Evolutionary conservation across 2,797 vertebrate genomes (phyloP).

Genomic region (Sebastiscus tertius): DNA sequence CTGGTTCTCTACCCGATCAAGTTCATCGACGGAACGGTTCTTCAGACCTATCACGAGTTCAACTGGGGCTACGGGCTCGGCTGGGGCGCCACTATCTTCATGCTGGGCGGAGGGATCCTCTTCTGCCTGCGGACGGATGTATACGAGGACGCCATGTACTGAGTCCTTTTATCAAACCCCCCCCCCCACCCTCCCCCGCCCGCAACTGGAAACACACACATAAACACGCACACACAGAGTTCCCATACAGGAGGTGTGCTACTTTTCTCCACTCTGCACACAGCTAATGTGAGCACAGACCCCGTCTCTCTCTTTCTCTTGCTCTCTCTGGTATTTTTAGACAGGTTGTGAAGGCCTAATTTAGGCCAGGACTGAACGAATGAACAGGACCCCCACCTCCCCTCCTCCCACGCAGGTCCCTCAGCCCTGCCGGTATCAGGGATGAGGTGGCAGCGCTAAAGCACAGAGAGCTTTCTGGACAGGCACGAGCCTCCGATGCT

Average conservation of each 20-base stretch:
- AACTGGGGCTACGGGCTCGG: constrained; percentile 90
- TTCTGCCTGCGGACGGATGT: constrained; percentile 87
- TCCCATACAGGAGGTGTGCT: constrained; percentile 25
- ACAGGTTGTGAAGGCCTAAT: constrained; percentile 60
- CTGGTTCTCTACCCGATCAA: constrained; percentile 89
- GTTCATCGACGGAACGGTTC: constrained; percentile 84
- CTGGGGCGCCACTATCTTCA: constrained; percentile 89
- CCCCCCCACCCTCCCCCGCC: neutral
- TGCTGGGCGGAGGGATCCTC: constrained; percentile 87
- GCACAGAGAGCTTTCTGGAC: constrained; percentile 67
- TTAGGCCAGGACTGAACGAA: constrained; percentile 64
- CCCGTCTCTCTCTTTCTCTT: constrained; percentile 26
- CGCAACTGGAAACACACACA: constrained; percentile 15
- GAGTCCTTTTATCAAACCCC: constrained; percentile 25
- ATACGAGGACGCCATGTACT: constrained; percentile 85
- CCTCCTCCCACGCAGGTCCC: constrained; percentile 17
- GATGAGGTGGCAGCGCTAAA: constrained; percentile 37
- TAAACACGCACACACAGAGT: constrained; percentile 8
- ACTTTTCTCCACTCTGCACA: constrained; percentile 32
- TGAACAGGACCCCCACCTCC: constrained; percentile 41
- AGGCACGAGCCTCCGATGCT: constrained; percentile 40
- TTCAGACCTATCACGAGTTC: constrained; percentile 88
- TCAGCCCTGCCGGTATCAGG: constrained; percentile 37
- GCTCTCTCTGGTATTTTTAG: constrained; percentile 71
- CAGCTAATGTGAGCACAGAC: constrained; percentile 24